These are phyloP conservation scores for Corythornis leucogaster DNA, from an alignment of 2,797 vertebrate species.

Conservation along the genomic window DNA sequence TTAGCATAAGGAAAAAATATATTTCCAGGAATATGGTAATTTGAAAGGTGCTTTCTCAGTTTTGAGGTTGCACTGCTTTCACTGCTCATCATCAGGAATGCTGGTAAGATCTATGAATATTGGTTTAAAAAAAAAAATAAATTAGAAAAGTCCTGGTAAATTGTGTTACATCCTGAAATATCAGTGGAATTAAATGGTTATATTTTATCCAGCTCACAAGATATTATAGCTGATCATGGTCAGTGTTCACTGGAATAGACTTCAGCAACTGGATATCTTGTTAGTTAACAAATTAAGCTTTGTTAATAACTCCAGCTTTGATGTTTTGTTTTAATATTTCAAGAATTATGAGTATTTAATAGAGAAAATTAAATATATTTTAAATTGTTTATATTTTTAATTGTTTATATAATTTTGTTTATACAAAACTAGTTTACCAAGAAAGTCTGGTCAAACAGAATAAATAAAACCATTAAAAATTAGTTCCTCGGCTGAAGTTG, in stretches of 20 bases:
- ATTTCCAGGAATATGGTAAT: background rate
- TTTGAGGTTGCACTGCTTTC: background rate
- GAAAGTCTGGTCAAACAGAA: background rate
- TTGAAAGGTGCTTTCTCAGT: background rate
- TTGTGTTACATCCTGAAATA: background rate
- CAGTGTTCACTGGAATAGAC: background rate
- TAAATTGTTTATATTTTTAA: background rate
- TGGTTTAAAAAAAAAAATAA: background rate
- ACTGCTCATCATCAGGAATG: background rate
- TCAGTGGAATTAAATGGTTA: background rate
- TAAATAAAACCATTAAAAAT: background rate
- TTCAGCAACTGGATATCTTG: background rate
- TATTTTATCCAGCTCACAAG: background rate
- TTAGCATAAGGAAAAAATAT: background rate
- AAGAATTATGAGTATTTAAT: background rate
- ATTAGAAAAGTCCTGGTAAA: background rate
- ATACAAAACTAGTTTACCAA: background rate
- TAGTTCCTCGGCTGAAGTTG: background rate
- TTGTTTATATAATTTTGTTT: too few species aligned
- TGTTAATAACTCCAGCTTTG: background rate
- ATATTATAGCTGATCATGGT: background rate
- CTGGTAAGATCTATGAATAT: background rate
- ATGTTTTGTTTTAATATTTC: background rate
- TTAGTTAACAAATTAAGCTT: background rate
- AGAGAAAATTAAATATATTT: background rate